Percentiles rank a stretch among this genome's conserved stretches.
phyloP scores from a whole-genome alignment of 1,140 invertebrate species.

The Meloidogyne floridensis region DNA sequence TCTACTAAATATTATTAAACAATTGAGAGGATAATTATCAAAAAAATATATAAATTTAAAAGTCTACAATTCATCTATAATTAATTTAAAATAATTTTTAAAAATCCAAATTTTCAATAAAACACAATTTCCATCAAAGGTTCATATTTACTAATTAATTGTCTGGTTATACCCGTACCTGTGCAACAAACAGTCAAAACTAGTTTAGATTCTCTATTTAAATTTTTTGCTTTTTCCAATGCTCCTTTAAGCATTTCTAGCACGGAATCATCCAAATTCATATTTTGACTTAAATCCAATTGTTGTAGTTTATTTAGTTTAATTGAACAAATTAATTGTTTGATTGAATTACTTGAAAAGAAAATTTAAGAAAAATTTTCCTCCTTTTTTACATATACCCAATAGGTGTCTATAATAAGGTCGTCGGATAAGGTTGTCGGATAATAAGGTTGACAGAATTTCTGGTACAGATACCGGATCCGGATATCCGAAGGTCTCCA shows the following conservation, averaged over 20 bases:
- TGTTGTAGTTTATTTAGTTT: slow-evolving; percentile 15
- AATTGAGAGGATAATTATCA: no score
- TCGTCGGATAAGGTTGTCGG: no score
- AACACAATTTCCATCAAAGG: neutral
- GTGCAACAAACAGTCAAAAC: neutral
- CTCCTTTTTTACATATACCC: no score
- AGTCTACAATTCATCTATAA: no score
- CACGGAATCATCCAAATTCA: slow-evolving; percentile 23
- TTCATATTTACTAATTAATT: neutral
- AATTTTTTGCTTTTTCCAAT: neutral
- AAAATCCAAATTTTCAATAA: neutral
- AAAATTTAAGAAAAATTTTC: neutral
- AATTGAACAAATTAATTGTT: neutral
- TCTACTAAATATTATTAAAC: no score
- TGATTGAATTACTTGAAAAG: slow-evolving; percentile 15
- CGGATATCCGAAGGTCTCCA: no score
- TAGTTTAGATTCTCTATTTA: neutral
- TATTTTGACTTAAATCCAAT: slow-evolving; percentile 25
- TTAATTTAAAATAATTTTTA: neutral
- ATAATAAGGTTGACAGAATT: no score
- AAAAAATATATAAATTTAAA: no score
- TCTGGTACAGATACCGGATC: no score
- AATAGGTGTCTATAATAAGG: no score
- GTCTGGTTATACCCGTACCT: neutral
- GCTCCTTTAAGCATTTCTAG: slow-evolving; percentile 59